Percentiles rank a stretch among this genome's conserved stretches.
phyloP scores from a whole-genome alignment of 2,888 invertebrate species.

The Trichogramma evanescens region DNA sequence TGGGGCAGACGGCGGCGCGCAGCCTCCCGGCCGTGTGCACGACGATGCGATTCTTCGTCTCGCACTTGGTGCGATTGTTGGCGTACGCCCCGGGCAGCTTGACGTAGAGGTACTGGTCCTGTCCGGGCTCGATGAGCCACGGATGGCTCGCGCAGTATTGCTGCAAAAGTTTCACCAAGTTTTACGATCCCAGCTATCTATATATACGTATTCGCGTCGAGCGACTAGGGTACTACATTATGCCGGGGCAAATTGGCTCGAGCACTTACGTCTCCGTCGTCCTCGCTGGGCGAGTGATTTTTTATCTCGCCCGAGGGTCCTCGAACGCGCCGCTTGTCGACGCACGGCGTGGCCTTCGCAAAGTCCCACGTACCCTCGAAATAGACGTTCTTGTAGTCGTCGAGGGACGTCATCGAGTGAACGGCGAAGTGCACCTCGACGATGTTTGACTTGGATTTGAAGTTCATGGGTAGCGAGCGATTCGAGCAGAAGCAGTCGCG shows the following conservation, averaged over 20 bases:
- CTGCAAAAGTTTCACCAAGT: slow-evolving; percentile 48
- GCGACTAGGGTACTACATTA: neutral
- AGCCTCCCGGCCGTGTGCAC: slow-evolving; percentile 66
- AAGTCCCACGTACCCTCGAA: slow-evolving; percentile 83
- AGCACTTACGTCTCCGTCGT: slow-evolving; percentile 49
- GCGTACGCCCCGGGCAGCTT: slow-evolving; percentile 63
- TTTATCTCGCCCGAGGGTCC: slow-evolving; percentile 73
- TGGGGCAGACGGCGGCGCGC: slow-evolving; percentile 58
- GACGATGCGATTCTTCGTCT: slow-evolving; percentile 71
- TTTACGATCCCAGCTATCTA: neutral
- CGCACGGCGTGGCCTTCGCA: slow-evolving; percentile 65
- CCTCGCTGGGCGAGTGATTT: slow-evolving; percentile 51
- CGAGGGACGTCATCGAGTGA: slow-evolving; percentile 73
- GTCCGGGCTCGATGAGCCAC: slow-evolving; percentile 71
- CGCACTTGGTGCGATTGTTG: slow-evolving; percentile 57
- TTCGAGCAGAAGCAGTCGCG: slow-evolving; percentile 75
- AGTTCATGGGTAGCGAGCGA: slow-evolving; percentile 61
- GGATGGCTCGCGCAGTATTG: slow-evolving; percentile 73
- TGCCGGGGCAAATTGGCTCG: neutral
- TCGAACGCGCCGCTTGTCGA: slow-evolving; percentile 61
- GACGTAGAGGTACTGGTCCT: slow-evolving; percentile 71
- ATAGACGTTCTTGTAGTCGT: slow-evolving; percentile 77
- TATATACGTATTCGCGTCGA: neutral
- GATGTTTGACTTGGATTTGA: slow-evolving; percentile 68
- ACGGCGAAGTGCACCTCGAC: slow-evolving; percentile 78